These are phyloP conservation scores for Gobionotothen gibberifrons DNA, from an alignment of 2,797 vertebrate species.

Conservation along the genomic window DNA sequence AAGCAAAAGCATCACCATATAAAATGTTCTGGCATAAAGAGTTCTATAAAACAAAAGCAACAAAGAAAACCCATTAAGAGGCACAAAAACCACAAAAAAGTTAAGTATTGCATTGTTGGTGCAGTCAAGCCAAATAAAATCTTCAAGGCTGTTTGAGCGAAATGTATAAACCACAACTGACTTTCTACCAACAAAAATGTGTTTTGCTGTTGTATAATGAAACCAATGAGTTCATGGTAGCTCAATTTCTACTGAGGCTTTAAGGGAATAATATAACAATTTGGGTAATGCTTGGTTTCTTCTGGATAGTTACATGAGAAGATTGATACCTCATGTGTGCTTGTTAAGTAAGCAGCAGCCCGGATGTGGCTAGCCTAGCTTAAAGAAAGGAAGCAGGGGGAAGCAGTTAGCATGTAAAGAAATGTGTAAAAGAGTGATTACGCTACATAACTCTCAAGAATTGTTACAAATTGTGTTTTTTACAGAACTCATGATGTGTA, in stretches of 20 bases:
- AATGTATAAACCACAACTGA: slow-evolving; percentile 24
- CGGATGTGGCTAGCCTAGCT: not conserved
- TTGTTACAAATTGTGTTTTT: too few relatives aligned
- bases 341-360: not conserved
- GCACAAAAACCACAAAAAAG: slow-evolving; percentile 13
- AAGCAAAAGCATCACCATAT: not conserved
- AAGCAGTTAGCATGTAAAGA: not conserved
- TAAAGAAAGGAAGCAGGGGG: not conserved
- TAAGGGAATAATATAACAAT: not conserved
- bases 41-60: slow-evolving; percentile 15
- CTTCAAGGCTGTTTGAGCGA: slow-evolving; percentile 9
- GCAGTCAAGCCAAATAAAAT: slow-evolving; percentile 7
- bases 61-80: slow-evolving; percentile 29
- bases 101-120: slow-evolving; percentile 13
- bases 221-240: not conserved
- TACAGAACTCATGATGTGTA: too few relatives aligned
- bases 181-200: not conserved
- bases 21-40: not conserved
- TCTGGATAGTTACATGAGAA: not conserved
- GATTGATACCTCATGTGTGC: not conserved
- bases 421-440: not conserved
- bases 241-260: not conserved
- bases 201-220: slow-evolving; percentile 11
- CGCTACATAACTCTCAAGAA: too few relatives aligned
- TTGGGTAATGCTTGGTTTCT: not conserved